A percentile compares a stretch with the other conserved stretches of the same genome.
Conservation (phyloP, 2,113 vertebrate genomes). For the Sciurus niger region DNA sequence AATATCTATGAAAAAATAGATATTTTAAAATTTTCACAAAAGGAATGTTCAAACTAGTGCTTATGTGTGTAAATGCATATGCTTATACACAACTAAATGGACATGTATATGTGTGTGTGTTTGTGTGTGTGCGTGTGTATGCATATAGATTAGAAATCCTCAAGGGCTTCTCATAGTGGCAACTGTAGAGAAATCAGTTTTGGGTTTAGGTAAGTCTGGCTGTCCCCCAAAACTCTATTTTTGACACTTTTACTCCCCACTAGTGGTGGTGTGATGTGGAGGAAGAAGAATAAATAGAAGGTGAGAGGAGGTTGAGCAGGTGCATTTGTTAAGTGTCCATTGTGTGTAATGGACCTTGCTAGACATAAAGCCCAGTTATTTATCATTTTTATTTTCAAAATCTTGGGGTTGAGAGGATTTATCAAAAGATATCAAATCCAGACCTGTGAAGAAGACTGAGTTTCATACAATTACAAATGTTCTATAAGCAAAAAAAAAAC, state of each 20-base stretch:
- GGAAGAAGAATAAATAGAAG: background rate
- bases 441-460: background rate
- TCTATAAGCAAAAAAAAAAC: background rate
- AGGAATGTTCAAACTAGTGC: background rate
- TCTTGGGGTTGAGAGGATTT: background rate
- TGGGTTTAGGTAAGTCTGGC: background rate
- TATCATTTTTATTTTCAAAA: slow-evolving; percentile 49
- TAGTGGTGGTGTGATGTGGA: background rate
- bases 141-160: background rate
- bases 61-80: background rate
- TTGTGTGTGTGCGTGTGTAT: too few species aligned
- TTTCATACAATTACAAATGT: background rate
- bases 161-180: background rate
- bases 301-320: background rate
- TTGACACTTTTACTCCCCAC: background rate
- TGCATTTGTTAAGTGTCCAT: background rate
- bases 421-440: slow-evolving; percentile 51
- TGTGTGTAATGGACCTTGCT: background rate
- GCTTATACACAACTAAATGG: background rate
- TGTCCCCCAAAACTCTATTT: background rate
- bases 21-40: background rate
- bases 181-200: background rate
- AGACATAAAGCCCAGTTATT: background rate
- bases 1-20: background rate
- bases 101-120: too few species aligned